These are phyloP conservation scores for Megalurothrips usitatus DNA, from an alignment of 2,888 invertebrate species.

Conservation along the genomic window DNA sequence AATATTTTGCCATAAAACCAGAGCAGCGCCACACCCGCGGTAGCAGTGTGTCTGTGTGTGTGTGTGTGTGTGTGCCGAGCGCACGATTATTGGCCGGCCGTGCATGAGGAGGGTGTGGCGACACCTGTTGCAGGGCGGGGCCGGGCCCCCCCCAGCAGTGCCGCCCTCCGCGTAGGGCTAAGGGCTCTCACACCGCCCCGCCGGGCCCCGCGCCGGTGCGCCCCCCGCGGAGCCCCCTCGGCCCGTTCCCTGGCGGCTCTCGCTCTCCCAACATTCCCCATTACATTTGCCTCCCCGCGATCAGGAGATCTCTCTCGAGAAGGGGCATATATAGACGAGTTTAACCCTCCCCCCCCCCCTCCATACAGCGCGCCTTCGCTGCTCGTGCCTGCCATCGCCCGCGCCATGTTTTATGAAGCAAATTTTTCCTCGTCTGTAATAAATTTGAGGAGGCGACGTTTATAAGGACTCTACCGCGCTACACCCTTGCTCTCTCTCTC, in stretches of 20 bases:
- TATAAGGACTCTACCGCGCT: background rate
- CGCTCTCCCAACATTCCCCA: background rate
- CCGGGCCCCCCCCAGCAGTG: too few relatives aligned
- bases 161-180: background rate
- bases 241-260: background rate
- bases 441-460: conserved; percentile 13
- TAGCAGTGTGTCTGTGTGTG: too few relatives aligned
- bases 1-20: too few relatives aligned
- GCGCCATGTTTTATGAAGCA: conserved; percentile 14
- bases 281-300: background rate
- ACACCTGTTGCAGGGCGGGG: background rate
- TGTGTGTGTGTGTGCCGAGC: too few relatives aligned
- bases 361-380: background rate
- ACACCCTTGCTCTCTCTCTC: background rate
- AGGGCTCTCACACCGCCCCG: background rate
- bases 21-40: too few relatives aligned
- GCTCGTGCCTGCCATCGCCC: background rate
- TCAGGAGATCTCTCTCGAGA: too few relatives aligned
- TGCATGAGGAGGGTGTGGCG: background rate
- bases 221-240: background rate
- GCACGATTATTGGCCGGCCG: too few relatives aligned
- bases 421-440: conserved; percentile 4
- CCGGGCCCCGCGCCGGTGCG: background rate
- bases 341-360: background rate
- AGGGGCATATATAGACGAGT: too few relatives aligned